Base-by-base conservation (phyloP, 1,140 invertebrate genomes). In the Drosophila rufa region DNA sequence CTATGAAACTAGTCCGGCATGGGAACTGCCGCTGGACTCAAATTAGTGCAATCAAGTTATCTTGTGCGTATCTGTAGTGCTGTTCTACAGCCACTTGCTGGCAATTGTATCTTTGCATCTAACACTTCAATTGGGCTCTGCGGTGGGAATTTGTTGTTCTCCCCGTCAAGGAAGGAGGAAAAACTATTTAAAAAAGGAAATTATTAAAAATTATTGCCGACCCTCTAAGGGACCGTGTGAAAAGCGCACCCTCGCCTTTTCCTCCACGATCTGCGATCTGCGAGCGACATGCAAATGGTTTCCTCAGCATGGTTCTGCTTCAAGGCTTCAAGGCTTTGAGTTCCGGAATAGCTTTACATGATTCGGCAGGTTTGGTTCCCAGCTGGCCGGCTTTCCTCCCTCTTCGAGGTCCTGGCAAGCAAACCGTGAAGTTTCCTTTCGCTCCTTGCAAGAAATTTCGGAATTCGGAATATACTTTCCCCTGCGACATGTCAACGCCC, bases 1-100 rank as follows among this genome's bases (percentile, higher is more conserved):
- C 86, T 91, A 86, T 89, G 61, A 58, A 76, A 50, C 70, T 82
- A 69, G 71, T 79, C 57, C 47, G 82, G 48, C 69, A 90, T 91
- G 85, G 79, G 85, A 50, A 33, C 27, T 57, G 50, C 50, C 75
- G 75, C 40, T 68, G 71, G 25, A 79, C 66, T 84, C 81, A 91
- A 91, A 91, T 91, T 91, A 91, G 89, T 91, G 79, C 84, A 91
- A 92, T 91, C 84, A 92, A 89, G 78, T 89, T 90, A 89, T 89
- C 85, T 89, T 89, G 85, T 79, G 66, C 57, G 73, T 82, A 81
- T 89, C 84, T 84, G 80, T 48, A 36, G 33, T 46, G 58, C 33
- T 30, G 55, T 66, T 66, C 62, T 66, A 66, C 57, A 69, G 66
- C 82, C 74, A 86, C 82, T 84, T 86, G 61, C 75, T 70, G 82